Evolutionary conservation across 2,888 invertebrate species (phyloP), one percentile per base, ranked within the genome.

Genomic region (Drosophila engyochracea): DNA sequence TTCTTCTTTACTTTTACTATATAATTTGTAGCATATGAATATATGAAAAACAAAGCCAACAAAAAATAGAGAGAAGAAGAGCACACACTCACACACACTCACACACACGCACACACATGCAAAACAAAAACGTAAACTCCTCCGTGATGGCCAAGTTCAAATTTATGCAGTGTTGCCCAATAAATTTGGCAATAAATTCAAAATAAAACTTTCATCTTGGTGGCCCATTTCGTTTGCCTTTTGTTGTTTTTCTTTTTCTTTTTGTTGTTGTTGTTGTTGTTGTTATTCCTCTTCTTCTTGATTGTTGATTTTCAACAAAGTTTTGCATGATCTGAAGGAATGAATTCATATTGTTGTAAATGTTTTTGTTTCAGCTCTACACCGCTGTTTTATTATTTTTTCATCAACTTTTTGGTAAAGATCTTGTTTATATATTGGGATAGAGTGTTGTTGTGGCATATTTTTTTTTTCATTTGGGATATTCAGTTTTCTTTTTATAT

Each of bases 11-110:
- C 85, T 84, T 84, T 83, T 82, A 84, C 84, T 85, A 88, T 88
- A 88, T 88, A 88, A 89, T 89, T 89, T 90, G 90, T 89, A 87
- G 82, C 89, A 90, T 89, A 90, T 89, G 90, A 89, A 89, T 90
- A 89, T 84, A 86, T 80, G 85, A 79, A 82, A 83, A 80, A 79
- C 65, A 52, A 61, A 74, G 59, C 49, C 33, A 69, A 69, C 72
- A 74, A 71, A 70, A 47, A 47, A 47, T 4, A 39, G 33, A 14
- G 22, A 30, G 53, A 47, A 33, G 28, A 22, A 41, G 10, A 52
- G 41, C 33, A 57, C 49, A 57, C 39, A 49, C 55, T 14, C 41
- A 25, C 33, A 57, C 49, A 57, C 39, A 49, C 55, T 7, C 41
- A 25, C 22, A 25, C 14, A 30, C 53, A 60, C 25, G 16, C 41